Evolutionary conservation across 2,113 vertebrate species (phyloP).

Genomic region (Coregonus clupeaformis): DNA sequence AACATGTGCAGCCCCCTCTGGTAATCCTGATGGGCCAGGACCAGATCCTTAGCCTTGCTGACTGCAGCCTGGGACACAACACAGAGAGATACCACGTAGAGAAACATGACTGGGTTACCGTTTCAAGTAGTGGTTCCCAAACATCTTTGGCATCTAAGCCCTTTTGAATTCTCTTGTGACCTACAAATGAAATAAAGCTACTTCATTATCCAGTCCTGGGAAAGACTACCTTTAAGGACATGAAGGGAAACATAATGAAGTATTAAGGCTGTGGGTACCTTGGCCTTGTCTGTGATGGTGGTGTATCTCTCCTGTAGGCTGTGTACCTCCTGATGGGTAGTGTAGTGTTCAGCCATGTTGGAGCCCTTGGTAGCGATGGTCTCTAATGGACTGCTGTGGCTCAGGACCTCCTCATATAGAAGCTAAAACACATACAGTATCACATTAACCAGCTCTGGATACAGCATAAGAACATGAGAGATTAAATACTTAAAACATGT

Average conservation of each 20-base stretch:
- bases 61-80: constrained; percentile 78
- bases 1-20: constrained; percentile 88
- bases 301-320: constrained; percentile 86
- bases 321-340: constrained; percentile 88
- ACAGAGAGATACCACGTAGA: constrained; percentile 1
- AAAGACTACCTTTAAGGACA: neutral
- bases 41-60: constrained; percentile 82
- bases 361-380: constrained; percentile 89
- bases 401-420: constrained; percentile 90
- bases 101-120: neutral
- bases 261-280: constrained; percentile 69
- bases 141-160: neutral
- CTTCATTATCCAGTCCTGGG: too few relatives aligned
- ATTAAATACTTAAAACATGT: too few relatives aligned
- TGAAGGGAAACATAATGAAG: neutral
- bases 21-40: constrained; percentile 89
- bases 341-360: constrained; percentile 87
- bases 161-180: neutral
- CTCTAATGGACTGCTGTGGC: constrained; percentile 86
- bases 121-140: too few relatives aligned
- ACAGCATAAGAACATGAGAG: neutral
- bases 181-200: neutral
- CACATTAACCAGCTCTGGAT: neutral
- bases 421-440: constrained; percentile 71
- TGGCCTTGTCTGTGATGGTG: constrained; percentile 81